A percentile compares a stretch with the other conserved stretches of the same genome.
phyloP scores from a whole-genome alignment of 2,797 vertebrate species.

The Acipenser ruthenus region DNA sequence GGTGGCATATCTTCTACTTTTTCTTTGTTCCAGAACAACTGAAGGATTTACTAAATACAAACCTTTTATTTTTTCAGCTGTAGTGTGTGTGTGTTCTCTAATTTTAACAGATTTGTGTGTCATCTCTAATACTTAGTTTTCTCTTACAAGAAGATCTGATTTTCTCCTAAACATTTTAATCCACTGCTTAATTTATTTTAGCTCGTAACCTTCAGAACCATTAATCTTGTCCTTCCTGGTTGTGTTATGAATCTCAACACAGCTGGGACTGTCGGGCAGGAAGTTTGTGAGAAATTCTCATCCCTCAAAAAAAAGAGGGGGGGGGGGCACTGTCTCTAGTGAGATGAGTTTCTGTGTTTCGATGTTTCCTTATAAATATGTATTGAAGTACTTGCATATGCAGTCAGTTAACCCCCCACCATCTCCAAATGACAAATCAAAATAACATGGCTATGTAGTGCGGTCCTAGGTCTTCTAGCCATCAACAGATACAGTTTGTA shows the following conservation, averaged over 20 bases:
- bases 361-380: neutral
- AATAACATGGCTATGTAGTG: too few species aligned
- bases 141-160: too few species aligned
- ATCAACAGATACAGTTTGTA: neutral
- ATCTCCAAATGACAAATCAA: neutral
- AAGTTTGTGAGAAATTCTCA: constrained; percentile 29
- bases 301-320: constrained; percentile 21
- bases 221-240: constrained; percentile 19
- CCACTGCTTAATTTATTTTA: constrained; percentile 16
- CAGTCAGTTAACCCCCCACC: neutral
- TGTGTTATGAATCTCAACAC: constrained; percentile 21
- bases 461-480: neutral
- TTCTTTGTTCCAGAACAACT: too few species aligned
- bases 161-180: too few species aligned
- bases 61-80: too few species aligned
- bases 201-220: constrained; percentile 6
- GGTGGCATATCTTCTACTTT: too few species aligned
- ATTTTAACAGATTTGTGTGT: too few species aligned
- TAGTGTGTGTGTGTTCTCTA: neutral
- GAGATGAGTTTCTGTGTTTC: neutral
- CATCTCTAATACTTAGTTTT: too few species aligned
- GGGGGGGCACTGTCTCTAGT: neutral
- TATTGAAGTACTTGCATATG: neutral
- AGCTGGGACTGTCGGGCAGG: constrained; percentile 23
- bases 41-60: too few species aligned